These are phyloP conservation scores for Ageneiosus marmoratus DNA, from an alignment of 2,113 vertebrate genomes.

Conservation along the genomic window DNA sequence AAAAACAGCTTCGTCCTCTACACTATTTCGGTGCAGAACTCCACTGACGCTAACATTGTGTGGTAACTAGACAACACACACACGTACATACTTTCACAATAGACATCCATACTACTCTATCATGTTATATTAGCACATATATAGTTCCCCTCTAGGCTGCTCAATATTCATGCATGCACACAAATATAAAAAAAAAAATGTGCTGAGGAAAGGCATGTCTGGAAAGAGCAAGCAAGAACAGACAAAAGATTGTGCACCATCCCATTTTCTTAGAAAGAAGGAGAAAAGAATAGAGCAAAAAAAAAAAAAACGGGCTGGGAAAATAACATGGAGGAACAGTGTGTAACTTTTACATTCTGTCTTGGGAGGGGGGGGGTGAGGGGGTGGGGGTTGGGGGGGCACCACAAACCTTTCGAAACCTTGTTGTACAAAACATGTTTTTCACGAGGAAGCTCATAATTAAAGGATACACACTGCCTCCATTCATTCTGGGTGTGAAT, in stretches of 20 bases:
- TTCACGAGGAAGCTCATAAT: conserved; percentile 45
- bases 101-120: background rate
- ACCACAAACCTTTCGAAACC: conserved; percentile 58
- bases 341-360: conserved; percentile 21
- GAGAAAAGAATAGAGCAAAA: background rate
- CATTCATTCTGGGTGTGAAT: conserved; percentile 55
- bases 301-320: background rate
- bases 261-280: conserved; percentile 39
- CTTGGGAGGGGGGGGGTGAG: background rate
- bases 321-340: conserved; percentile 7
- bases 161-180: background rate
- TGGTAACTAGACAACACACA: background rate
- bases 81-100: background rate
- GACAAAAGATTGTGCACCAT: conserved; percentile 12
- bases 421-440: conserved; percentile 64
- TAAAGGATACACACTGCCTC: conserved; percentile 55
- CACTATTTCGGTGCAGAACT: too few species aligned
- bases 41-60: background rate
- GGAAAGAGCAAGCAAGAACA: conserved; percentile 17
- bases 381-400: background rate
- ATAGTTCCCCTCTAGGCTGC: background rate
- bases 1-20: too few species aligned
- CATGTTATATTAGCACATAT: background rate
- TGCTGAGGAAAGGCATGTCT: background rate
- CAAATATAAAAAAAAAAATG: background rate